A percentile compares a stretch with the other conserved stretches of the same genome.
Conservation (phyloP, 2,888 invertebrate species). For the Euproctis similis region DNA sequence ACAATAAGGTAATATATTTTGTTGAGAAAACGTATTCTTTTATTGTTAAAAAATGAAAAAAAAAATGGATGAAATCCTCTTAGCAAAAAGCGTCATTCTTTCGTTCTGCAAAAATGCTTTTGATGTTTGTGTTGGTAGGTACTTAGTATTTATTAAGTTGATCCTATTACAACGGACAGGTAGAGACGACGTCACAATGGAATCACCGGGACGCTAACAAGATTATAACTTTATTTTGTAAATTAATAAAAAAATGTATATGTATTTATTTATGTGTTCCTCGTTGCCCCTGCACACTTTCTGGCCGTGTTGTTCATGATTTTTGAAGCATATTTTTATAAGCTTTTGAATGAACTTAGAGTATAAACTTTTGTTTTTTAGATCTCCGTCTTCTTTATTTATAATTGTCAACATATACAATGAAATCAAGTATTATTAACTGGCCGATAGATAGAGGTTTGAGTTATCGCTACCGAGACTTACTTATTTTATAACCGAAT, state of each 20-base stretch:
- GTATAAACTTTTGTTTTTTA: too few relatives aligned
- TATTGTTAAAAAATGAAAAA: slow-evolving; percentile 21
- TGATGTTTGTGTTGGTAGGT: slow-evolving; percentile 60
- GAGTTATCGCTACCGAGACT: too few relatives aligned
- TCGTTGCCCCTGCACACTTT: slow-evolving; percentile 5
- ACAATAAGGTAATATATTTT: slow-evolving; percentile 13
- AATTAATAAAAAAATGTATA: slow-evolving; percentile 68
- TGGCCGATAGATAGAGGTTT: too few relatives aligned
- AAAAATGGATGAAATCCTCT: slow-evolving; percentile 68
- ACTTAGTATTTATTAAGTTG: slow-evolving; percentile 76
- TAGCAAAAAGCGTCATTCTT: slow-evolving; percentile 59
- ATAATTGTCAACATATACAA: too few relatives aligned
- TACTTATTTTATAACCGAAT: too few relatives aligned
- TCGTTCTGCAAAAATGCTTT: slow-evolving; percentile 57
- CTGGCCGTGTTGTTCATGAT: slow-evolving; percentile 29
- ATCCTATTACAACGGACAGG: slow-evolving; percentile 76
- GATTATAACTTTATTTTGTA: slow-evolving; percentile 74
- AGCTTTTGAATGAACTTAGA: too few relatives aligned
- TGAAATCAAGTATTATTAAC: too few relatives aligned
- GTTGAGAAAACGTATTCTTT: slow-evolving; percentile 8
- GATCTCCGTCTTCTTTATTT: too few relatives aligned
- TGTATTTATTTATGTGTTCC: slow-evolving; percentile 31
- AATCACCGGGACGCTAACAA: slow-evolving; percentile 62
- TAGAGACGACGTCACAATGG: slow-evolving; percentile 62
- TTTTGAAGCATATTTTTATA: slow-evolving; percentile 20